phyloP scores from a whole-genome alignment of 2,797 vertebrate species.

The Cyprinodon diabolis region DNA sequence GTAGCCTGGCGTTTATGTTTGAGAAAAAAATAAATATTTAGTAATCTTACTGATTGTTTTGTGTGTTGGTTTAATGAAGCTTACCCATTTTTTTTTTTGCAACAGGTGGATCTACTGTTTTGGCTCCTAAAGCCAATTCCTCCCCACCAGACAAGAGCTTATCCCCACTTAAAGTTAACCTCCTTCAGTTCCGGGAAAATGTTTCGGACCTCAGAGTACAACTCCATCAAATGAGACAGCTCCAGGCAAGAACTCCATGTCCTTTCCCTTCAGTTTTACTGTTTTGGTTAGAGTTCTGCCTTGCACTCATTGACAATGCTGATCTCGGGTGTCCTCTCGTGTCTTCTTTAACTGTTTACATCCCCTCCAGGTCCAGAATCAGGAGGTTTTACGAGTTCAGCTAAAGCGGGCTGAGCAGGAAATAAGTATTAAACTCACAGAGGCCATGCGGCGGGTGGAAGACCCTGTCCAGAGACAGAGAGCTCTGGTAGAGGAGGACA shows the following conservation, averaged over 20 bases:
- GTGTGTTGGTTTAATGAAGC: neutral
- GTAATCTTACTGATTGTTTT: conserved; percentile 24
- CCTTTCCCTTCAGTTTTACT: conserved; percentile 15
- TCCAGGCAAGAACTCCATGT: conserved; percentile 83
- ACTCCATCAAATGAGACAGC: conserved; percentile 93
- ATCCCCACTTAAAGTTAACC: conserved; percentile 83
- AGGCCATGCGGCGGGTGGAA: conserved; percentile 87
- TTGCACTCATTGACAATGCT: conserved; percentile 7
- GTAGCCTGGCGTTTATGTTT: conserved; percentile 23
- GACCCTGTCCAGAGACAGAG: conserved; percentile 94
- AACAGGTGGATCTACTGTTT: conserved; percentile 77
- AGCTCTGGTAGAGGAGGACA: conserved; percentile 91
- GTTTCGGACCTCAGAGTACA: conserved; percentile 91
- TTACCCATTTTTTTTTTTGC: conserved; percentile 7
- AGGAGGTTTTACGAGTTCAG: conserved; percentile 90
- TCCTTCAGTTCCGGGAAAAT: conserved; percentile 88
- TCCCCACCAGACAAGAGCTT: conserved; percentile 51
- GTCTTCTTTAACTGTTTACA: conserved; percentile 20
- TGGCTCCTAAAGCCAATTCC: conserved; percentile 75
- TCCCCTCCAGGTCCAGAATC: conserved; percentile 91
- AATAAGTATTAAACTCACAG: conserved; percentile 87
- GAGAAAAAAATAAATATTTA: conserved; percentile 34
- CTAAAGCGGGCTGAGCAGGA: conserved; percentile 93
- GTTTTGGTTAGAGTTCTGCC: neutral
- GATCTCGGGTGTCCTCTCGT: conserved; percentile 9